These are phyloP conservation scores for Molossus molossus DNA, from an alignment of 2,797 vertebrate species.

Conservation along the genomic window DNA sequence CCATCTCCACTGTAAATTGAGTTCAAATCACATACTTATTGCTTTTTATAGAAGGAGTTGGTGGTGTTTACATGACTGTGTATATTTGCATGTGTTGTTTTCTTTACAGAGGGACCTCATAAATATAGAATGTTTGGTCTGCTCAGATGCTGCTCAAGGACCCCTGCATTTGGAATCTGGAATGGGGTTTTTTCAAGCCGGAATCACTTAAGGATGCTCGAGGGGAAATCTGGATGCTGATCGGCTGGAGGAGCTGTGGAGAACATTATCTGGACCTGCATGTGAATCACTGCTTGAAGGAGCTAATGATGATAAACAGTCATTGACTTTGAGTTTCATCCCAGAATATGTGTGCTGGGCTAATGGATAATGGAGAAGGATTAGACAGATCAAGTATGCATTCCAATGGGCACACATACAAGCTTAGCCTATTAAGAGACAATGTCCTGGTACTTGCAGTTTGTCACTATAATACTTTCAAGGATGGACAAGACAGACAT, in stretches of 20 bases:
- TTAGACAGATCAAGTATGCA: conserved; percentile 50
- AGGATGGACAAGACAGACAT: not conserved
- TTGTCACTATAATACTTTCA: conserved; percentile 42
- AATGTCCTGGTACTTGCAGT: not conserved
- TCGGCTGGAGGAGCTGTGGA: not conserved
- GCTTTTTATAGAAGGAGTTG: not conserved
- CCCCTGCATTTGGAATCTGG: not conserved
- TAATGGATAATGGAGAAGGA: conserved; percentile 69
- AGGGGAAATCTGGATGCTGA: conserved; percentile 45
- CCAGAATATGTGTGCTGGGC: conserved; percentile 75
- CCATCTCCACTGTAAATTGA: not conserved
- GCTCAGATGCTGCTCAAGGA: not conserved
- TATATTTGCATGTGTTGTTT: not conserved
- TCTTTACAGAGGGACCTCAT: not conserved
- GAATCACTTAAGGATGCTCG: conserved; percentile 60
- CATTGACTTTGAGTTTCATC: conserved; percentile 80
- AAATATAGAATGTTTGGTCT: not conserved
- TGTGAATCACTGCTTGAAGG: conserved; percentile 60
- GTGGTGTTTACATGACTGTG: not conserved
- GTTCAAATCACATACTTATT: not conserved
- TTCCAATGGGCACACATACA: conserved; percentile 31
- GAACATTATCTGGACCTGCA: conserved; percentile 27
- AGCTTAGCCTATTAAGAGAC: not conserved
- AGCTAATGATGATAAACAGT: conserved; percentile 79
- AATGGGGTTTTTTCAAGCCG: conserved; percentile 64